Percentiles rank a stretch among this genome's conserved stretches.
These are phyloP conservation scores for Salvelinus fontinalis DNA, from an alignment of 2,113 vertebrate species.

Conservation along the genomic window DNA sequence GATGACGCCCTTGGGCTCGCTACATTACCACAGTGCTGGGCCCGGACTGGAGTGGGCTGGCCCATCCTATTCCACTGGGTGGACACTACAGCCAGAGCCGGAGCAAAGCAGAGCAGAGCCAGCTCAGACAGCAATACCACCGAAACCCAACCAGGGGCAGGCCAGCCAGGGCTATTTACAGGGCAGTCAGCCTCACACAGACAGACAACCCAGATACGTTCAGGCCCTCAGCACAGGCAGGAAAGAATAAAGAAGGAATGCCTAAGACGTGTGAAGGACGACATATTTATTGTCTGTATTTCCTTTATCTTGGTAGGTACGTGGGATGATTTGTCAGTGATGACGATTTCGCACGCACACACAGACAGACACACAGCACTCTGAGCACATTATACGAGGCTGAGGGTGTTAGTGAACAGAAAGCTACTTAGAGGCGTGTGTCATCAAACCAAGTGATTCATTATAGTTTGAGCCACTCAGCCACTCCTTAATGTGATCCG, in stretches of 20 bases:
- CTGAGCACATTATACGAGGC: slow-evolving; percentile 8
- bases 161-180: slow-evolving; percentile 23
- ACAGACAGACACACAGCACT: slow-evolving; percentile 5
- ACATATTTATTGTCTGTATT: not conserved
- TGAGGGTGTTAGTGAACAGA: slow-evolving; percentile 1
- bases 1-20: slow-evolving; percentile 63
- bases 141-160: slow-evolving; percentile 25
- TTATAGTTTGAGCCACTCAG: not conserved
- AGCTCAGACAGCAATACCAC: slow-evolving; percentile 25
- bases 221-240: not conserved
- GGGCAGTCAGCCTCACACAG: slow-evolving; percentile 5
- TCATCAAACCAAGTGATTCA: slow-evolving; percentile 1
- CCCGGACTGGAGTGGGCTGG: slow-evolving; percentile 37
- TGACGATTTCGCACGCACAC: not conserved
- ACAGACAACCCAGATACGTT: not conserved
- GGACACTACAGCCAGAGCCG: slow-evolving; percentile 37
- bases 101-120: slow-evolving; percentile 18
- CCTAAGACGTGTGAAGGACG: not conserved
- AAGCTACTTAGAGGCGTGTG: not conserved
- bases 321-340: not conserved
- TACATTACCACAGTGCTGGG: slow-evolving; percentile 40
- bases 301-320: not conserved
- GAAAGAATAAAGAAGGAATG: not conserved
- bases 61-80: slow-evolving; percentile 30
- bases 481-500: not conserved